Percentiles rank a stretch among this genome's conserved stretches.
Conservation (phyloP, 2,797 vertebrate genomes). For the Psittacula derbiana region DNA sequence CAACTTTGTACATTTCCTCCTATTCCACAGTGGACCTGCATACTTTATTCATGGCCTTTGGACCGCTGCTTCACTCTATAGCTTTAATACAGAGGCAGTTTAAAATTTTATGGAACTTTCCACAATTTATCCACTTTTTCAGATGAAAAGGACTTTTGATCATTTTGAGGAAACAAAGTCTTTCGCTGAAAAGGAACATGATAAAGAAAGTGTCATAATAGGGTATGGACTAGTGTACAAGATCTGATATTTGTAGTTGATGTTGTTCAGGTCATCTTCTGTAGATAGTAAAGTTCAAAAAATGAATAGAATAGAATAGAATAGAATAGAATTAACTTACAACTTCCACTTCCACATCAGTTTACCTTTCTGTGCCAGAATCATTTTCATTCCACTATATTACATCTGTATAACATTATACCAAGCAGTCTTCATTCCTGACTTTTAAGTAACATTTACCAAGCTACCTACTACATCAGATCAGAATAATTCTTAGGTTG, state of each 20-base stretch:
- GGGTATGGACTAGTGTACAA: not conserved
- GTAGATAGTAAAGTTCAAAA: not conserved
- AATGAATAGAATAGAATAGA: not conserved
- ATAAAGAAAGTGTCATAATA: not conserved
- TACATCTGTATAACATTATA: not conserved
- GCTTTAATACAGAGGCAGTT: not conserved
- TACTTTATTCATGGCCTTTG: not conserved
- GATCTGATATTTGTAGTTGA: not conserved
- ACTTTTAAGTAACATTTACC: not conserved
- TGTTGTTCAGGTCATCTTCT: not conserved
- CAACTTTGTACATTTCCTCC: not conserved
- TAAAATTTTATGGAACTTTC: not conserved
- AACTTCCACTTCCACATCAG: not conserved
- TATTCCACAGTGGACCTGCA: not conserved
- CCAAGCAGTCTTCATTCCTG: not conserved
- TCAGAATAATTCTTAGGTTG: not conserved
- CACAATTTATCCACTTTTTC: not conserved
- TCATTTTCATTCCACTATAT: not conserved
- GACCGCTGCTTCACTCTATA: not conserved
- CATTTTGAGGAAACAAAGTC: not conserved
- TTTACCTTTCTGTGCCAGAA: not conserved
- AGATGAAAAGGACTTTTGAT: not conserved
- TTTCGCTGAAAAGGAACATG: not conserved
- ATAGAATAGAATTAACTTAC: not conserved
- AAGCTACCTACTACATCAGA: not conserved